Base-by-base conservation (phyloP, 1,140 invertebrate genomes). In the Cydia pomonella region DNA sequence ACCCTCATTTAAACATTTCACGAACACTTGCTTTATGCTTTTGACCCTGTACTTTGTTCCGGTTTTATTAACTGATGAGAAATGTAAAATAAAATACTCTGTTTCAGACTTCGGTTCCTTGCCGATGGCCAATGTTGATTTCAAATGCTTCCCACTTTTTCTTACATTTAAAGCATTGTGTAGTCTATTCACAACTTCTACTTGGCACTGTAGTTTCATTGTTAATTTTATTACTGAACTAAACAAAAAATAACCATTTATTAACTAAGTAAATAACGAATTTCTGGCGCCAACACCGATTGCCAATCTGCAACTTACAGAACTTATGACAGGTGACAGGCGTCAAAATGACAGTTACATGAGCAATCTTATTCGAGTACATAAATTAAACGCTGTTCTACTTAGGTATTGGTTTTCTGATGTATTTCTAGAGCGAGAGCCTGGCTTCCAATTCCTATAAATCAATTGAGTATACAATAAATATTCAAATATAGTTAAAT, bases 201-300 rank as follows among this genome's bases (percentile, higher is more conserved):
- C 90, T 80, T 94, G 94, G 85, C 96, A 96, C 25, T 94, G 84
- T 79, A 96, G 91, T 89, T 96, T 96, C 96, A 97, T 96, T 78
- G 80, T 89, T 73, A 38, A 53, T 27, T 18, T 59, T 74, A 27
- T 72, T 25, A 33, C n/a, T 71, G 25, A 72, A 18, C 69, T 27
- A 50, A n/a, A 18, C 12, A 50, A 18, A 4, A 50, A 50, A 18
- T 47, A 16, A 16, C 6, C n/a, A 50, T 50, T 50, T 7, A 50
- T n/a, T 6, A n/a, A 18, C 3, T 7, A 50, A n/a, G 5, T n/a
- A n/a, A 6, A n/a, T 50, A n/a, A 50, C 13, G 1, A 50, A 18
- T 50, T 44, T 16, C 41, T 50, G n/a, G 47, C 47, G 47, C 47
- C n/a, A 18, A 50, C 2, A 18, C 16, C n/a, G n/a, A 18, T 18